Conservation (phyloP, 2,797 vertebrate genomes). For the Tolypeutes matacus region DNA sequence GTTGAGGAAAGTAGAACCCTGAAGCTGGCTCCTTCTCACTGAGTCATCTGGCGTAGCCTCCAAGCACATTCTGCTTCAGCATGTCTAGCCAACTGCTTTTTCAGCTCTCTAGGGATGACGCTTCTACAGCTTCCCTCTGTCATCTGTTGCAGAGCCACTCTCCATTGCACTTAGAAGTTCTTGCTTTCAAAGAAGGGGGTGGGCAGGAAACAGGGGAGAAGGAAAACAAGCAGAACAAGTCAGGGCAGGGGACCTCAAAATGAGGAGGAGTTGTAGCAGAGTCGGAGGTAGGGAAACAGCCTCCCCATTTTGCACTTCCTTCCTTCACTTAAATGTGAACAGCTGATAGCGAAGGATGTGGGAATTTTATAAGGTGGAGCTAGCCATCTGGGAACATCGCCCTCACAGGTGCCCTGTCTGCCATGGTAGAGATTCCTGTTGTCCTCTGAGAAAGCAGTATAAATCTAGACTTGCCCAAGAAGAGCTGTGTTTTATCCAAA, state of each 20-base stretch:
- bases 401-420: conserved; percentile 16
- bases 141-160: not conserved
- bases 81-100: conserved; percentile 53
- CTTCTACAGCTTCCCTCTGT: not conserved
- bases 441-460: conserved; percentile 3
- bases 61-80: not conserved
- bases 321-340: not conserved
- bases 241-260: not conserved
- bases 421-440: not conserved
- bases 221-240: not conserved
- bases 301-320: not conserved
- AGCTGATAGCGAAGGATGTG: not conserved
- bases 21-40: not conserved
- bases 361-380: not conserved
- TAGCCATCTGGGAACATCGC: not conserved
- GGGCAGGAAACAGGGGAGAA: not conserved
- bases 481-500: not conserved
- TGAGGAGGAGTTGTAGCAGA: not conserved
- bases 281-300: not conserved
- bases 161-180: not conserved
- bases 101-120: not conserved
- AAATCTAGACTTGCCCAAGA: not conserved
- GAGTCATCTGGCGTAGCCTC: conserved; percentile 62
- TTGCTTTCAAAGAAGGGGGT: conserved; percentile 39
- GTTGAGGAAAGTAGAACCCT: conserved; percentile 60